Evolutionary conservation across 1,140 invertebrate species (phyloP).

Genomic region (Drosophila serrata): DNA sequence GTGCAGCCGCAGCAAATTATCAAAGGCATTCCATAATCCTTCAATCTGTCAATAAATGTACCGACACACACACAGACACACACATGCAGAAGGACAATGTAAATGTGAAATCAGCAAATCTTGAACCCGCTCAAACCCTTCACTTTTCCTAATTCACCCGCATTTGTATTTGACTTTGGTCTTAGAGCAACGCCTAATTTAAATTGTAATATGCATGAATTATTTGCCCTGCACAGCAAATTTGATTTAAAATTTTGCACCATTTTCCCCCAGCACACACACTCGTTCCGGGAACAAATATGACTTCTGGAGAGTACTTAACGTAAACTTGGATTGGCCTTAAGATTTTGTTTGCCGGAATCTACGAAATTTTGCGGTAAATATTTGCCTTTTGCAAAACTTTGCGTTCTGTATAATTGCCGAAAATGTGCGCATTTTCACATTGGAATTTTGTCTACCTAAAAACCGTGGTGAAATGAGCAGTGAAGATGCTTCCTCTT

Average conservation of each 20-base stretch:
- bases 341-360: conserved; percentile 48
- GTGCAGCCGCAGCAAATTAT: conserved; percentile 52
- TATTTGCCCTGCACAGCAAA: conserved; percentile 70
- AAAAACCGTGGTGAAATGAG: conserved; percentile 59
- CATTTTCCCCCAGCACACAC: conserved; percentile 20
- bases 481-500: conserved; percentile 36
- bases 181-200: conserved; percentile 73
- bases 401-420: conserved; percentile 59
- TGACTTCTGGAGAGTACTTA: conserved; percentile 27
- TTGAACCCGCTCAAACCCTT: conserved; percentile 21
- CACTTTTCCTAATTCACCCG: conserved; percentile 11
- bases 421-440: conserved; percentile 60
- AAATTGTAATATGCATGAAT: conserved; percentile 59
- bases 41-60: conserved; percentile 79
- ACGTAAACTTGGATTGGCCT: conserved; percentile 28
- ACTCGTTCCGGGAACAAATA: conserved; percentile 2
- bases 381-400: conserved; percentile 62
- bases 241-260: conserved; percentile 57
- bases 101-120: conserved; percentile 63
- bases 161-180: conserved; percentile 68
- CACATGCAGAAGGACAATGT: conserved; percentile 48
- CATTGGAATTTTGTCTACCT: conserved; percentile 39
- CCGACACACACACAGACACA: conserved; percentile 12
- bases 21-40: conserved; percentile 79
- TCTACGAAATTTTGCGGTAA: conserved; percentile 49